Evolutionary conservation across 2,113 vertebrate genomes (phyloP).

Genomic region (Oxygymnocypris stewartii): DNA sequence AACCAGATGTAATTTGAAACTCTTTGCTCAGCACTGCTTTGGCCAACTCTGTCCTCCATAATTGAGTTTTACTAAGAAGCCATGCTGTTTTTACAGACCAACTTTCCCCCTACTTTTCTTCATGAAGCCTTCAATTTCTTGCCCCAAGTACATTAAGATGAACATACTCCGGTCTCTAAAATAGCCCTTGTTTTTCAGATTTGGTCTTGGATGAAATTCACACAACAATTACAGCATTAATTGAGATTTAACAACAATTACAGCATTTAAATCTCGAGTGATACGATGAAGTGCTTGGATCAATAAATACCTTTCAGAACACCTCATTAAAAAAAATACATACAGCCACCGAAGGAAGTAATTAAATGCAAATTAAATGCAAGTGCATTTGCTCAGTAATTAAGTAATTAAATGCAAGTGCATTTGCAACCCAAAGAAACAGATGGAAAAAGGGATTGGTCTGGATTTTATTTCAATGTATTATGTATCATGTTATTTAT

Average conservation of each 20-base stretch:
- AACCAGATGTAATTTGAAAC: slow-evolving; percentile 28
- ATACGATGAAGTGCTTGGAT: background rate
- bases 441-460: too few species aligned
- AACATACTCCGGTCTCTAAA: background rate
- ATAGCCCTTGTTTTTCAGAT: slow-evolving; percentile 15
- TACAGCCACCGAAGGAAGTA: background rate
- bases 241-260: background rate
- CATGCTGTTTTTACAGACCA: slow-evolving; percentile 59
- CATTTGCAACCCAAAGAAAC: background rate
- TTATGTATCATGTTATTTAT: too few species aligned
- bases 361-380: background rate
- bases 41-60: background rate
- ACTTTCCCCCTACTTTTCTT: slow-evolving; percentile 23
- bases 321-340: background rate
- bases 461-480: background rate
- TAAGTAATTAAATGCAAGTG: too few species aligned
- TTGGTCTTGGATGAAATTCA: background rate
- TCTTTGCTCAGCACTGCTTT: background rate
- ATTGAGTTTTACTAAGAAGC: slow-evolving; percentile 55
- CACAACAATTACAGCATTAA: too few species aligned
- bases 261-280: background rate
- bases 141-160: background rate
- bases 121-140: slow-evolving; percentile 15
- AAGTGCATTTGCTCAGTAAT: too few species aligned
- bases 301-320: background rate